Base-by-base conservation (phyloP, 1,140 invertebrate genomes). In the Listronotus oregonensis region DNA sequence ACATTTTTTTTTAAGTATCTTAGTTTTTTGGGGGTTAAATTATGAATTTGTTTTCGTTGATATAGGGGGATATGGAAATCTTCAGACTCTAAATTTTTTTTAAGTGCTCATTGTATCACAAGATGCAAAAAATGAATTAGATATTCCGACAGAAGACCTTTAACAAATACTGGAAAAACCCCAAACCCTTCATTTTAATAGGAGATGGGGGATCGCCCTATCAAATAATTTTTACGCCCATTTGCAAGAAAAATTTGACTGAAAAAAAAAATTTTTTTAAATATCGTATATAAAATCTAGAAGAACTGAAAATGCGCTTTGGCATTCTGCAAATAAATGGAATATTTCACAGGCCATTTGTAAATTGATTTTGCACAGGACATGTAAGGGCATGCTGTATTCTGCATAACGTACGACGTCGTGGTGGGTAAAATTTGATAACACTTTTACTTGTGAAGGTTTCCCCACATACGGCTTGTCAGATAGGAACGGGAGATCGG, bases 191-290 rank as follows among this genome's bases (percentile, higher is more conserved):
- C n/a, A n/a, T n/a, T n/a, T n/a, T n/a, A n/a, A n/a, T n/a, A n/a
- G n/a, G n/a, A n/a, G n/a, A 67, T 27, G 63, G 76, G 58, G 80
- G 77, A 27, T 82, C 69, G 69, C 62, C 37, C 64, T 80, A 42
- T 63, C 51, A 27, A 27, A 27, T 27, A 27, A 1, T 27, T 27
- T 27, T 5, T 27, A 27, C 21, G 21, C 21, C 21, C 21, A 1
- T 27, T 3, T 27, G 21, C 21, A 5, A 27, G 21, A 46, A 62
- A 15, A 43, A 78, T 46, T 64, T 81, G 47, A 4, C 68, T 31
- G 47, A 5, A 27, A n/a, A n/a, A 49, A 77, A 73, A 71, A 63
- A 61, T 65, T 72, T 82, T n/a, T n/a, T n/a, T n/a, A 83, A 85
- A 66, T 83, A 83, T 66, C 64, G 78, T 37, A 49, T 81, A 10